Percentiles rank a stretch among this genome's conserved stretches.
These are phyloP conservation scores for Drosophila pseudotalamancana DNA, from an alignment of 2,888 invertebrate species.

Conservation along the genomic window DNA sequence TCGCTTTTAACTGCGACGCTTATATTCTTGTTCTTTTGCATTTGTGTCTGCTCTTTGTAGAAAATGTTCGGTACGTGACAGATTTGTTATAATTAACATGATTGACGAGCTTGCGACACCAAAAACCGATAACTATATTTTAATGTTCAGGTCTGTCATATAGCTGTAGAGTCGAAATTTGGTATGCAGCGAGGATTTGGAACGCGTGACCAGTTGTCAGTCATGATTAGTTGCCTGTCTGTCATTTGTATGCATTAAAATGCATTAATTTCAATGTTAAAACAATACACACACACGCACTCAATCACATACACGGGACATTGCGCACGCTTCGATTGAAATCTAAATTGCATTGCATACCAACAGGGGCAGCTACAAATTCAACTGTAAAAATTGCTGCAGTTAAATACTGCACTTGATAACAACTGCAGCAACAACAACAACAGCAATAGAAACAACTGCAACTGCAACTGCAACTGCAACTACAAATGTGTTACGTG, in stretches of 20 bases:
- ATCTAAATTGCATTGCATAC: conserved; percentile 70
- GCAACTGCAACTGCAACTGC: conserved; percentile 6
- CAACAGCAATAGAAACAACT: conserved; percentile 4
- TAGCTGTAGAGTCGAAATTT: neutral
- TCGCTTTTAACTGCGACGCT: neutral
- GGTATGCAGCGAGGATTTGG: neutral
- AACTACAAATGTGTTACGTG: conserved; percentile 63
- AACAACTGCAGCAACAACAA: conserved; percentile 49
- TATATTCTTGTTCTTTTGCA: conserved; percentile 14
- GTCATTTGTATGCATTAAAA: conserved; percentile 19
- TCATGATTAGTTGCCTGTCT: conserved; percentile 23
- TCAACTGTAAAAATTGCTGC: conserved; percentile 74
- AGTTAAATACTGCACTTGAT: conserved; percentile 72
- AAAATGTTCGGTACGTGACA: conserved; percentile 68
- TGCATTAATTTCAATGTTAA: conserved; percentile 62
- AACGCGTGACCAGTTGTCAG: conserved; percentile 30
- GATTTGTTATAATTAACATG: conserved; percentile 72
- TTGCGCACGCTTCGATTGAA: conserved; percentile 61
- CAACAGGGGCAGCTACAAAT: conserved; percentile 59
- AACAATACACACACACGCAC: conserved; percentile 1
- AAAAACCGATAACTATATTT: conserved; percentile 33
- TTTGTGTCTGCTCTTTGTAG: conserved; percentile 34
- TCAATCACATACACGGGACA: conserved; percentile 19
- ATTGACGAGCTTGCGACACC: conserved; percentile 64
- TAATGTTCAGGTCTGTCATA: conserved; percentile 9